phyloP scores from a whole-genome alignment of 2,888 invertebrate genomes.

The Galerucella nymphaeae region DNA sequence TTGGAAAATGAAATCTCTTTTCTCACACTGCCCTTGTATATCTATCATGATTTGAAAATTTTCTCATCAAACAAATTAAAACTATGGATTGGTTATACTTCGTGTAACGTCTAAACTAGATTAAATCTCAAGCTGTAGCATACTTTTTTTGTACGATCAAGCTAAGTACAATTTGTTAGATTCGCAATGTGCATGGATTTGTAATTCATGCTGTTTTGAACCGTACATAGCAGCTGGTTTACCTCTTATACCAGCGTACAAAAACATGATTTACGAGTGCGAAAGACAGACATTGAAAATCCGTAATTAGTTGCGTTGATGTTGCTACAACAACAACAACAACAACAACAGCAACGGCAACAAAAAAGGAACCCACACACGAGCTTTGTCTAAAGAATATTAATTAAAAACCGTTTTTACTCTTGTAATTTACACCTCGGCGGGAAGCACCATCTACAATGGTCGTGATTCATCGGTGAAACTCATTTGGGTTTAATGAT shows the following conservation, averaged over 20 bases:
- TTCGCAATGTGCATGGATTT: background rate
- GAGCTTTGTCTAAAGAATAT: constrained; percentile 42
- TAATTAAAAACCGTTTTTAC: constrained; percentile 52
- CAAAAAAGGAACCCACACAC: constrained; percentile 44
- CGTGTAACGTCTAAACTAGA: no score
- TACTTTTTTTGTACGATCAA: background rate
- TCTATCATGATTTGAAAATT: no score
- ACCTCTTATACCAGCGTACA: constrained; percentile 7
- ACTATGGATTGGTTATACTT: no score
- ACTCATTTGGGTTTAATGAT: constrained; percentile 53
- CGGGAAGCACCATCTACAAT: constrained; percentile 44
- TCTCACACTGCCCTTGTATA: no score
- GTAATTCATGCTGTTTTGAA: background rate
- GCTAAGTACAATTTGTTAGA: background rate
- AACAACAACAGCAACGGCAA: no score
- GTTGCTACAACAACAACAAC: constrained; percentile 37
- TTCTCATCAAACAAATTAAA: no score
- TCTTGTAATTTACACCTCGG: constrained; percentile 50
- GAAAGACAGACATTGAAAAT: constrained; percentile 38
- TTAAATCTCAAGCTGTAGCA: no score
- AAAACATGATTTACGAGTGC: constrained; percentile 38
- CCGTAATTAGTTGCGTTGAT: constrained; percentile 43
- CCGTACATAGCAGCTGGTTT: background rate
- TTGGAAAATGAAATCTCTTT: no score
- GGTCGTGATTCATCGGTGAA: constrained; percentile 51